Percentiles rank a stretch among this genome's conserved stretches.
phyloP scores from a whole-genome alignment of 2,888 invertebrate genomes.

The Metacarcinus magister region DNA sequence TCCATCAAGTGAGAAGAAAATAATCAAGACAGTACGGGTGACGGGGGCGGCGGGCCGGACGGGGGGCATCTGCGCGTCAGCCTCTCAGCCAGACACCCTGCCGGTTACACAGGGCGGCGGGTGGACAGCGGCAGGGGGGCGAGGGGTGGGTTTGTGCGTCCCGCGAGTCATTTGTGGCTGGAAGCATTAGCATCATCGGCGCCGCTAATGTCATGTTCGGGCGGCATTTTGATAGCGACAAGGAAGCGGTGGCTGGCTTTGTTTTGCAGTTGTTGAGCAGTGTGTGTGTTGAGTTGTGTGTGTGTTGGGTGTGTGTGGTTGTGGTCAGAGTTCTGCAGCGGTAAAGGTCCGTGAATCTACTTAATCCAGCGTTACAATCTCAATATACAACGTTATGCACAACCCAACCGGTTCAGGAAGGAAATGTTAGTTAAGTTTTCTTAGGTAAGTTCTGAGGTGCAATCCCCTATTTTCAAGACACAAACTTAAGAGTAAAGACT shows the following conservation, averaged over 20 bases:
- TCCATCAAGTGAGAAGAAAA: constrained; percentile 20
- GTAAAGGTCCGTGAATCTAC: background rate
- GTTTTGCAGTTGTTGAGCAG: background rate
- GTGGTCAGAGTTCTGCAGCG: background rate
- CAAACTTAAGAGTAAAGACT: background rate
- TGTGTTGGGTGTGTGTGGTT: too few species aligned
- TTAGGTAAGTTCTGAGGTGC: background rate
- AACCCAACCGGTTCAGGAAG: background rate
- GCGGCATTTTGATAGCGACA: background rate
- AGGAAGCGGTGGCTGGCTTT: background rate
- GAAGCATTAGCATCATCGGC: background rate
- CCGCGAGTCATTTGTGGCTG: background rate
- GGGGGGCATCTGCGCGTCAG: background rate
- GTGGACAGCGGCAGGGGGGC: background rate
- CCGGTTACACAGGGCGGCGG: background rate
- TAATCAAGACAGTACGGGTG: constrained; percentile 34
- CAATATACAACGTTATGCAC: background rate
- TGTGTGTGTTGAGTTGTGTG: too few species aligned
- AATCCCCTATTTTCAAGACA: background rate
- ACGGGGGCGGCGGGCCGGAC: background rate
- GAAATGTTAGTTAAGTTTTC: background rate
- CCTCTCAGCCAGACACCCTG: background rate
- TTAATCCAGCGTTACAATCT: background rate
- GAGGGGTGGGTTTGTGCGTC: background rate
- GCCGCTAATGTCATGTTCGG: background rate